phyloP scores from a whole-genome alignment of 2,113 vertebrate species.

The Ochotona curzoniae region DNA sequence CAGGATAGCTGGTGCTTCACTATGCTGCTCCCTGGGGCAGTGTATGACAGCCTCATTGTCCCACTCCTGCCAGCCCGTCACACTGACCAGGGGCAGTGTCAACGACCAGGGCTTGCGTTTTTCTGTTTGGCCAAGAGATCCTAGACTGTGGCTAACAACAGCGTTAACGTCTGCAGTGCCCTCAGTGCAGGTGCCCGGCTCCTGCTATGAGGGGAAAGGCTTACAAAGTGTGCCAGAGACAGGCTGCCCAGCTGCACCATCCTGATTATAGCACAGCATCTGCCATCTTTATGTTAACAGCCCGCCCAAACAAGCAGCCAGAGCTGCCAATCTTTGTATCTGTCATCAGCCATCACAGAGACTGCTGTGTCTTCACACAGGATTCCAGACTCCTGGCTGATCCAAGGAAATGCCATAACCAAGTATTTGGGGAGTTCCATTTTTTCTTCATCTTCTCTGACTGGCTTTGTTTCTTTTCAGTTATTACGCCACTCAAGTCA shows the following conservation, averaged over 20 bases:
- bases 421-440: not conserved
- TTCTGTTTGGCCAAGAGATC: not conserved
- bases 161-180: not conserved
- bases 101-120: not conserved
- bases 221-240: not conserved
- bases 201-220: not conserved
- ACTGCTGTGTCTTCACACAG: not conserved
- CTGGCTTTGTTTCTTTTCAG: conserved; percentile 78
- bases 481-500: conserved; percentile 88
- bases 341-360: not conserved
- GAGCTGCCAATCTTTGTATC: conserved; percentile 7
- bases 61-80: not conserved
- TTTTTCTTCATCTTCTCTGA: conserved; percentile 36
- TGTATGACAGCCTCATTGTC: not conserved
- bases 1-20: not conserved
- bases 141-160: not conserved
- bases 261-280: not conserved
- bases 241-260: not conserved
- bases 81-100: not conserved
- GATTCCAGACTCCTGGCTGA: conserved; percentile 8
- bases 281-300: not conserved
- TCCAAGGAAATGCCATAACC: not conserved
- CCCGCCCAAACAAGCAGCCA: not conserved
- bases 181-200: not conserved
- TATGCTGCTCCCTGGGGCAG: not conserved